Evolutionary conservation across 2,888 invertebrate genomes (phyloP).

Genomic region (Noctua pronuba): DNA sequence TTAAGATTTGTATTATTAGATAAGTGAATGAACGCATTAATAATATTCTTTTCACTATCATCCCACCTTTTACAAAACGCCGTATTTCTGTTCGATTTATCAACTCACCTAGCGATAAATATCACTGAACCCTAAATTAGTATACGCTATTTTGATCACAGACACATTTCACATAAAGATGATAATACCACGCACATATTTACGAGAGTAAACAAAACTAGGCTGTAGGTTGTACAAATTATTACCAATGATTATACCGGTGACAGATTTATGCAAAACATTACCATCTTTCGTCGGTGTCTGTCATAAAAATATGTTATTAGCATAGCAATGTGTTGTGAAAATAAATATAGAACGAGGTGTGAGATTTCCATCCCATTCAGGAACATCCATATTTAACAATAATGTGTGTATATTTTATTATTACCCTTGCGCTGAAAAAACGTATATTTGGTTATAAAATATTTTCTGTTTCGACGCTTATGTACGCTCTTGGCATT

Average conservation of each 20-base stretch:
- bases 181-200: slow-evolving; percentile 46
- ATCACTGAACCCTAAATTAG: slow-evolving; percentile 39
- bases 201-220: slow-evolving; percentile 47
- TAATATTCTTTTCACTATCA: slow-evolving; percentile 47
- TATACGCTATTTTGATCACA: slow-evolving; percentile 43
- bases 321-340: slow-evolving; percentile 63
- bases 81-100: slow-evolving; percentile 44
- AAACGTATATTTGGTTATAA: neutral
- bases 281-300: slow-evolving; percentile 64
- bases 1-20: slow-evolving; percentile 48
- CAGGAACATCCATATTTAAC: slow-evolving; percentile 56
- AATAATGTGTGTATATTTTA: slow-evolving; percentile 37
- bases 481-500: slow-evolving; percentile 1
- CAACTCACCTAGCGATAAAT: slow-evolving; percentile 36
- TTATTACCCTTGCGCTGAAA: slow-evolving; percentile 7
- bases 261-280: slow-evolving; percentile 62
- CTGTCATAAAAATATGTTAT: slow-evolving; percentile 69
- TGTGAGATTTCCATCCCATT: slow-evolving; percentile 64
- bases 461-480: slow-evolving; percentile 3
- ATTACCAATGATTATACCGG: slow-evolving; percentile 58
- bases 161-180: slow-evolving; percentile 34
- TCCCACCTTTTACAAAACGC: slow-evolving; percentile 35
- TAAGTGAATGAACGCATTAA: slow-evolving; percentile 64
- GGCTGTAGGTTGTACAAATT: slow-evolving; percentile 46
- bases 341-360: slow-evolving; percentile 66